A percentile compares a stretch with the other conserved stretches of the same genome.
Evolutionary conservation across 2,113 vertebrate species (phyloP).

Genomic region (western clawed frog (Xenopus tropicalis)): UCB_Xtro_10.0 CM004444.2:79947501-79948000

Average conservation of each 20-base stretch:
- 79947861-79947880: not conserved
- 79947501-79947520: slow-evolving; percentile 26
- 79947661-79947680: slow-evolving; percentile 61
- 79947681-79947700: slow-evolving; percentile 65
- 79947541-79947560: slow-evolving; percentile 10
- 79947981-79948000: too few relatives aligned
- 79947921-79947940: slow-evolving; percentile 15
- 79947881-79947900: not conserved
- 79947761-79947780: slow-evolving; percentile 58
- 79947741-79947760: slow-evolving; percentile 56
- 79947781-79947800: slow-evolving; percentile 49
- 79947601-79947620: slow-evolving; percentile 43
- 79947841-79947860: slow-evolving; percentile 6
- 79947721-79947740: slow-evolving; percentile 59
- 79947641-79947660: slow-evolving; percentile 56
- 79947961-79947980: too few relatives aligned
- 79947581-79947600: slow-evolving; percentile 46
- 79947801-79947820: slow-evolving; percentile 6
- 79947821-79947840: not conserved
- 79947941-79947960: too few relatives aligned
- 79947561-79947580: slow-evolving; percentile 44
- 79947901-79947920: not conserved
- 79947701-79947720: slow-evolving; percentile 59
- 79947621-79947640: slow-evolving; percentile 57
- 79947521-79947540: slow-evolving; percentile 35